Conservation (phyloP, 2,113 vertebrate genomes). For the Vulpes lagopus region DNA sequence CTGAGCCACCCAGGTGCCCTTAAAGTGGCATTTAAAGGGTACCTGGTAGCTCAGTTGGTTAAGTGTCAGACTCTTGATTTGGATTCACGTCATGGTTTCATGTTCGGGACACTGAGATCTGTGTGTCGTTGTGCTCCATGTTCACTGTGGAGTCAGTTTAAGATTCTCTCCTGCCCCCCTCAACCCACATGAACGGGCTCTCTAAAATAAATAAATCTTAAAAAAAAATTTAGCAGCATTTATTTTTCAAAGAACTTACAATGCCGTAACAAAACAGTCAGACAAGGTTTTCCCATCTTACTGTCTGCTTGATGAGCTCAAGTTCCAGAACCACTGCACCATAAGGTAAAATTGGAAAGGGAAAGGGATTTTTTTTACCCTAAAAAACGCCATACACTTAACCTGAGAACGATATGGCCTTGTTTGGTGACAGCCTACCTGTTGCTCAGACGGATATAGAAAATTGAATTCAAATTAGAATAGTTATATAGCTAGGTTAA, state of each 20-base stretch:
- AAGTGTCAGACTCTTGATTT: background rate
- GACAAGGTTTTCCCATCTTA: constrained; percentile 24
- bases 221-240: background rate
- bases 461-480: constrained; percentile 37
- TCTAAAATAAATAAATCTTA: background rate
- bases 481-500: constrained; percentile 35
- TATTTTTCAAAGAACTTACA: constrained; percentile 44
- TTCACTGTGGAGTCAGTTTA: background rate
- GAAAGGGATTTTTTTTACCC: background rate
- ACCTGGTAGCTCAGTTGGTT: background rate
- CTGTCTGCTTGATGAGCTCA: constrained; percentile 11
- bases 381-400: background rate
- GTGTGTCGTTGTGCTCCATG: background rate
- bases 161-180: background rate
- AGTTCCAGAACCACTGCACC: background rate
- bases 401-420: background rate
- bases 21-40: background rate
- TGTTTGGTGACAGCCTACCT: background rate
- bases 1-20: background rate
- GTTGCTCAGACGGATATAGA: constrained; percentile 40
- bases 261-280: constrained; percentile 47
- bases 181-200: background rate
- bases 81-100: background rate
- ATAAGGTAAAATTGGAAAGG: background rate
- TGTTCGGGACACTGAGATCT: background rate